phyloP scores from a whole-genome alignment of 2,797 vertebrate species.

The Labroides dimidiatus region DNA sequence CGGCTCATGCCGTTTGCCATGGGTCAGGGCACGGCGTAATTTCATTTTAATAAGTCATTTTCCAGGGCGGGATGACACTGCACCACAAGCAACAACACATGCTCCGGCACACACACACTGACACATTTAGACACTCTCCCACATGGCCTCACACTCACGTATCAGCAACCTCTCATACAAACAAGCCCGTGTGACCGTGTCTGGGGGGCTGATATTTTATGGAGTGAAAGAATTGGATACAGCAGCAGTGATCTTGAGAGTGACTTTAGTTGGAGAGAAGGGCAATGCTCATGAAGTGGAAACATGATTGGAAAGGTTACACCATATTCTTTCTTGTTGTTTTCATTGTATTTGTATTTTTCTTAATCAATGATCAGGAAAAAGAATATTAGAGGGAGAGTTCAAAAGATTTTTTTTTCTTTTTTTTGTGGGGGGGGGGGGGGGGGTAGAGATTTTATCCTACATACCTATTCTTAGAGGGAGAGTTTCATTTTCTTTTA shows the following conservation, averaged over 20 bases:
- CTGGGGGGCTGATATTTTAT: slow-evolving; percentile 67
- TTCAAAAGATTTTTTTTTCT: not conserved
- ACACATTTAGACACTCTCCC: slow-evolving; percentile 62
- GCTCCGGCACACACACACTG: slow-evolving; percentile 62
- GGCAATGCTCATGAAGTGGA: slow-evolving; percentile 43
- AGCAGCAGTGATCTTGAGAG: slow-evolving; percentile 57
- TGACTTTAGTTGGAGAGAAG: slow-evolving; percentile 61
- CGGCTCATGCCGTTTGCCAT: slow-evolving; percentile 89
- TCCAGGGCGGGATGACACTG: slow-evolving; percentile 77
- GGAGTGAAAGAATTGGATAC: slow-evolving; percentile 72
- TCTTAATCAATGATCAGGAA: slow-evolving; percentile 20
- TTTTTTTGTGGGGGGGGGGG: too few species aligned
- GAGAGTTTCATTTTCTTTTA: too few species aligned
- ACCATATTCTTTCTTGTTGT: slow-evolving; percentile 6
- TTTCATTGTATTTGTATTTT: slow-evolving; percentile 34
- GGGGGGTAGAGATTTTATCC: too few species aligned
- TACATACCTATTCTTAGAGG: too few species aligned
- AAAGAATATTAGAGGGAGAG: not conserved
- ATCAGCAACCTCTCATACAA: slow-evolving; percentile 57
- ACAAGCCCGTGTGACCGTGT: slow-evolving; percentile 68
- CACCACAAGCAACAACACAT: slow-evolving; percentile 57
- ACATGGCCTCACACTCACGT: slow-evolving; percentile 40
- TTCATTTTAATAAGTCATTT: slow-evolving; percentile 94
- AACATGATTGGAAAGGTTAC: slow-evolving; percentile 54
- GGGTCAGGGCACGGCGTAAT: slow-evolving; percentile 91